phyloP scores from a whole-genome alignment of 2,888 invertebrate genomes.

The Phorcus lineatus region DNA sequence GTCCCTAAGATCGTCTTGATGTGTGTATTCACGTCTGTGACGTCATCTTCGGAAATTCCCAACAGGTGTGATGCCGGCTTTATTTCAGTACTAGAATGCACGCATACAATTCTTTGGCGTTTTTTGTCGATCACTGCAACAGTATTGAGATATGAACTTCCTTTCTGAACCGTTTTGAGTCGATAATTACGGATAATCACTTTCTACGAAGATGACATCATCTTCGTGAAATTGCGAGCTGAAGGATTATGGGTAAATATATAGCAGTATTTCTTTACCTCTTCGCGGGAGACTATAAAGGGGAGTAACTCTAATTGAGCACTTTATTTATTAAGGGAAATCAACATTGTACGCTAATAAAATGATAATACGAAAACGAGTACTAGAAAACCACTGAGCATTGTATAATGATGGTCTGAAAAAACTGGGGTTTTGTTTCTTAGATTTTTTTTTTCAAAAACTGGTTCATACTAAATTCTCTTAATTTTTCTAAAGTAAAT shows the following conservation, averaged over 20 bases:
- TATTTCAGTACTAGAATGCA: too few relatives aligned
- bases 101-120: too few relatives aligned
- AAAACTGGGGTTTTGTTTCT: too few relatives aligned
- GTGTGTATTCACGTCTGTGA: conserved; percentile 61
- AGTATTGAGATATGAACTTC: background rate
- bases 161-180: background rate
- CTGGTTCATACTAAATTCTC: too few relatives aligned
- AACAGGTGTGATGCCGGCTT: conserved; percentile 6
- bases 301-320: conserved; percentile 12
- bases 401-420: too few relatives aligned
- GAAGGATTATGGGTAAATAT: conserved; percentile 41
- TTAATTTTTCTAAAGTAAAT: too few relatives aligned
- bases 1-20: conserved; percentile 35
- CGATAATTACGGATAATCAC: background rate
- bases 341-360: too few relatives aligned
- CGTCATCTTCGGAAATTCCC: conserved; percentile 63
- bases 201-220: conserved; percentile 51
- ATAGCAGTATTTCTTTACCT: conserved; percentile 24
- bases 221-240: conserved; percentile 44
- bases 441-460: too few relatives aligned
- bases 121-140: background rate
- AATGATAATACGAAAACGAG: too few relatives aligned
- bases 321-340: too few relatives aligned
- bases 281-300: conserved; percentile 13
- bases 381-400: too few relatives aligned